Percentiles rank a stretch among this genome's conserved stretches.
These are phyloP conservation scores for Syrista parreyssii DNA, from an alignment of 2,888 invertebrate species.

Conservation along the genomic window DNA sequence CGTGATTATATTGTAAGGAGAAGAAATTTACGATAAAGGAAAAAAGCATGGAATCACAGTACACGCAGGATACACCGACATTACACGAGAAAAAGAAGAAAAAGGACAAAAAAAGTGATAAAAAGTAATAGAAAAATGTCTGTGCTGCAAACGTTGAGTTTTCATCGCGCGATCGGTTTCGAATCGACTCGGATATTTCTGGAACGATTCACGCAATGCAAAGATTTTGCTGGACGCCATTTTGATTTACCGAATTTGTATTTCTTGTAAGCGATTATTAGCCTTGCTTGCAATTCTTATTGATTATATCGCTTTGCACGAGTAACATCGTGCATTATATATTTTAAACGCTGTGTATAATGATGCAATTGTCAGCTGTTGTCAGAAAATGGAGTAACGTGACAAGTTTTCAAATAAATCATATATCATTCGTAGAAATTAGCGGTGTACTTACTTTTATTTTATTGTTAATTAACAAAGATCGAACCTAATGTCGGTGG, in stretches of 20 bases:
- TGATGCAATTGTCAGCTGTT: not conserved
- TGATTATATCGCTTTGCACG: not conserved
- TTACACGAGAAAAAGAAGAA: not conserved
- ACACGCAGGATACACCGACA: not conserved
- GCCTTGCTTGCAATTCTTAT: not conserved
- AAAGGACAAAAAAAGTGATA: not conserved
- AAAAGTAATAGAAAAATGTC: constrained; percentile 5
- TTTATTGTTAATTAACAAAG: not conserved
- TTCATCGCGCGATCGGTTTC: not conserved
- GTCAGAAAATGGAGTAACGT: not conserved
- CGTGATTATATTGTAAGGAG: not conserved
- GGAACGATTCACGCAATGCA: not conserved
- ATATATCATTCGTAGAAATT: not conserved
- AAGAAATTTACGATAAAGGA: not conserved
- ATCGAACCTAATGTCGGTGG: not conserved
- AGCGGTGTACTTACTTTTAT: not conserved
- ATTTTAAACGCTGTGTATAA: not conserved
- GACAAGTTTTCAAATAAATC: not conserved
- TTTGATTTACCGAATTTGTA: not conserved
- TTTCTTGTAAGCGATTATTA: not conserved
- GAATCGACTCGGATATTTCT: not conserved
- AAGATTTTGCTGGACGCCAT: not conserved
- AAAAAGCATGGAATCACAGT: not conserved
- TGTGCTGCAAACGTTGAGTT: not conserved
- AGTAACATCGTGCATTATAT: not conserved